These are phyloP conservation scores for Sebastes goodei DNA, from an alignment of 2,797 vertebrate species.

Conservation along the genomic window DNA sequence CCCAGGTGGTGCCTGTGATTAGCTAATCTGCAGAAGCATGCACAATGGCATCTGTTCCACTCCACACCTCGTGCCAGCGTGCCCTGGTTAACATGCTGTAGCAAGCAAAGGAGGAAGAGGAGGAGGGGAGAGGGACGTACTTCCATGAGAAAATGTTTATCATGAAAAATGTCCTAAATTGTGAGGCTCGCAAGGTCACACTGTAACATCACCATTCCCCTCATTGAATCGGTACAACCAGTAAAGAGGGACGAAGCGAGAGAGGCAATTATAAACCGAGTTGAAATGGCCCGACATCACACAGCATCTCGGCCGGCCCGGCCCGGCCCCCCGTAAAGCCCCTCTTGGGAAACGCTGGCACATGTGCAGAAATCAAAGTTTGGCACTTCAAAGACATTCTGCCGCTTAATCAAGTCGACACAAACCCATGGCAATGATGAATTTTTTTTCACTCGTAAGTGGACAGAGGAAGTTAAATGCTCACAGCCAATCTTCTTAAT, in stretches of 20 bases:
- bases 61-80: slow-evolving; percentile 25
- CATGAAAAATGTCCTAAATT: not conserved
- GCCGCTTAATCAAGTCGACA: slow-evolving; percentile 45
- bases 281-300: slow-evolving; percentile 24
- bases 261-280: slow-evolving; percentile 52
- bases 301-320: slow-evolving; percentile 1
- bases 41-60: slow-evolving; percentile 75
- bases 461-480: slow-evolving; percentile 59
- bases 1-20: slow-evolving; percentile 78
- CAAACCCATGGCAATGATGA: slow-evolving; percentile 36
- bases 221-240: not conserved
- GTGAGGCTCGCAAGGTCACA: slow-evolving; percentile 25
- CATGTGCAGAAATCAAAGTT: slow-evolving; percentile 44
- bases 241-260: not conserved
- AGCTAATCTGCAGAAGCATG: slow-evolving; percentile 66
- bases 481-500: slow-evolving; percentile 61
- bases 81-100: slow-evolving; percentile 46
- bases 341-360: slow-evolving; percentile 12
- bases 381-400: slow-evolving; percentile 59
- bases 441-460: slow-evolving; percentile 29
- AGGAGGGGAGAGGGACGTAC: not conserved
- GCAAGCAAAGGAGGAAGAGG: slow-evolving; percentile 9
- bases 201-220: not conserved
- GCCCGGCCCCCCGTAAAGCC: slow-evolving; percentile 20
- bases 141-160: not conserved